Evolutionary conservation across 2,113 vertebrate species (phyloP), one percentile per base, ranked within the genome.

Genomic region (Nibea coibor): DNA sequence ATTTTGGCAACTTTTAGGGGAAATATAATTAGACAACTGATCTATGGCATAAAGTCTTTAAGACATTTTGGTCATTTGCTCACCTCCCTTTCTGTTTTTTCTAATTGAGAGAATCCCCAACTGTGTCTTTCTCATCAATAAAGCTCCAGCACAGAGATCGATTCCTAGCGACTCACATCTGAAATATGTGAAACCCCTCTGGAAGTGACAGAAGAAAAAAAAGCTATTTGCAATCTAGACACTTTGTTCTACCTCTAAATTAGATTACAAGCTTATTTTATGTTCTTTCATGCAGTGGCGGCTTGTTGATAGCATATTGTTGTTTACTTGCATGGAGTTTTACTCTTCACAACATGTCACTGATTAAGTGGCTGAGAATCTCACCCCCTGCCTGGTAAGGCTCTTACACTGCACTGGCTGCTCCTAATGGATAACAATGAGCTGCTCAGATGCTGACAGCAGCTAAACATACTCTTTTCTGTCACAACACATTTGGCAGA

Each of bases 351-450:
- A 78, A 50, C 53, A 11, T 47, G 50, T 78, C 78, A 50, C 83
- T 85, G 86, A 91, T 89, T 88, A 90, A 91, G 83, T 80, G 85
- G 75, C 72, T 84, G 61, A 90, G 79, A 79, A 84, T 54, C 64
- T 59, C 80, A 66, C 82, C 85, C 86, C 90, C 87, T 81, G 87
- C 93, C 75, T 68, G 69, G 14, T 91, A 89, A 93, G 79, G 84
- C 86, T 87, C 87, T 92, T 88, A 90, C 22, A 10, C 59, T 28
- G 65, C 64, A 77, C 77, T 81, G 63, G 62, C 81, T 89, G 78
- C 74, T 80, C 54, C 83, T 80, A 68, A 77, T 87, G 90, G 93
- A 89, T 89, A 89, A 90, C 89, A 89, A 89, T 83, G 86, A 90
- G 86, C 87, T 43, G 57, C 80, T 92, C 80, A 80, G 68, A 85